Evolutionary conservation across 2,797 vertebrate genomes (phyloP).

Genomic region (Tolypeutes matacus): DNA sequence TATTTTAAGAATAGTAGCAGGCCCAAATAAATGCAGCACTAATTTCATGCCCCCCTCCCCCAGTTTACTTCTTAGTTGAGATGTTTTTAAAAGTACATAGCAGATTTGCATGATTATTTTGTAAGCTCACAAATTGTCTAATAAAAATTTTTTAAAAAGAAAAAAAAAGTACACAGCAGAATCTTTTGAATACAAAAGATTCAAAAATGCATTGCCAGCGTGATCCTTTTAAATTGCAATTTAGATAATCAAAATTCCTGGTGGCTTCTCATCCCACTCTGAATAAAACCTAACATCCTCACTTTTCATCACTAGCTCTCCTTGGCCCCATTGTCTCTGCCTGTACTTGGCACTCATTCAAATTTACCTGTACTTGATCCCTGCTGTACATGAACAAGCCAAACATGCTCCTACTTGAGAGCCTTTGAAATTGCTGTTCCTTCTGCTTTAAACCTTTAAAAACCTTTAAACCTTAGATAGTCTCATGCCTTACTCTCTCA

Average conservation of each 20-base stretch:
- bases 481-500: not conserved
- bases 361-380: too few relatives aligned
- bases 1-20: not conserved
- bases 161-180: not conserved
- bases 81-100: not conserved
- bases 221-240: not conserved
- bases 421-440: not conserved
- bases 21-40: not conserved
- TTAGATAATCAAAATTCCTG: not conserved
- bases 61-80: not conserved
- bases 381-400: not conserved
- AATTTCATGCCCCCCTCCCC: not conserved
- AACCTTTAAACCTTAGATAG: too few relatives aligned
- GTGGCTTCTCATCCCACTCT: not conserved
- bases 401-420: not conserved
- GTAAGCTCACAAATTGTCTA: too few relatives aligned
- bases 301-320: fast-evolving
- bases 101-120: too few relatives aligned
- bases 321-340: not conserved
- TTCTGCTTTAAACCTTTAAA: not conserved
- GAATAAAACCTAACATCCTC: not conserved
- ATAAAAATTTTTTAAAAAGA: too few relatives aligned
- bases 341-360: not conserved
- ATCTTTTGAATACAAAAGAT: not conserved
- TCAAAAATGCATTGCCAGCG: not conserved